Percentiles rank a stretch among this genome's conserved stretches.
phyloP scores from a whole-genome alignment of 2,113 vertebrate genomes.

The Sebastes schlegelii region DNA sequence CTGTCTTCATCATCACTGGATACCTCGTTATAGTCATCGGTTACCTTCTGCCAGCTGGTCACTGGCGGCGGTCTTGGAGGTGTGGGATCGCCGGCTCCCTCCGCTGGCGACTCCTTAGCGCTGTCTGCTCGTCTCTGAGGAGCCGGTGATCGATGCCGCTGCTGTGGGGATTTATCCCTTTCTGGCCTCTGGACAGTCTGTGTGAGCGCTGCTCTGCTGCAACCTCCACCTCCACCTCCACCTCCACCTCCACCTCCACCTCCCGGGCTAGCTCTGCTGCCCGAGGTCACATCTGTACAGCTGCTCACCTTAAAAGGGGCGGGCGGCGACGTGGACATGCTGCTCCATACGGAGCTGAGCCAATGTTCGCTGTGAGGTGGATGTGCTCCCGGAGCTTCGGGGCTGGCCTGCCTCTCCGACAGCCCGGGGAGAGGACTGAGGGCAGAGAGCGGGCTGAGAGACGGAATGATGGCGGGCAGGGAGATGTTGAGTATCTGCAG shows the following conservation, averaged over 20 bases:
- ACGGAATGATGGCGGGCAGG: constrained; percentile 91
- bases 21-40: constrained; percentile 88
- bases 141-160: constrained; percentile 27
- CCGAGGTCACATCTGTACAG: constrained; percentile 41
- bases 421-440: constrained; percentile 76
- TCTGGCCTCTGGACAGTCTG: constrained; percentile 45
- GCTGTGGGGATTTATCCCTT: constrained; percentile 41
- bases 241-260: neutral
- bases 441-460: constrained; percentile 82
- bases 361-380: constrained; percentile 49
- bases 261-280: constrained; percentile 23
- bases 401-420: constrained; percentile 66
- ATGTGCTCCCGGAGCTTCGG: constrained; percentile 62
- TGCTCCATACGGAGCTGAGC: constrained; percentile 23
- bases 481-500: constrained; percentile 96
- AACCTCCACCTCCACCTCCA: neutral
- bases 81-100: constrained; percentile 48
- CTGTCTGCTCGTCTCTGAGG: constrained; percentile 35
- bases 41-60: constrained; percentile 80
- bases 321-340: constrained; percentile 23
- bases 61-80: constrained; percentile 61
- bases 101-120: constrained; percentile 27
- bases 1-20: constrained; percentile 97
- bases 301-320: constrained; percentile 45
- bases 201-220: constrained; percentile 16